Base-by-base conservation (phyloP, 2,888 invertebrate genomes). In the Sphecodes monilicornis region DNA sequence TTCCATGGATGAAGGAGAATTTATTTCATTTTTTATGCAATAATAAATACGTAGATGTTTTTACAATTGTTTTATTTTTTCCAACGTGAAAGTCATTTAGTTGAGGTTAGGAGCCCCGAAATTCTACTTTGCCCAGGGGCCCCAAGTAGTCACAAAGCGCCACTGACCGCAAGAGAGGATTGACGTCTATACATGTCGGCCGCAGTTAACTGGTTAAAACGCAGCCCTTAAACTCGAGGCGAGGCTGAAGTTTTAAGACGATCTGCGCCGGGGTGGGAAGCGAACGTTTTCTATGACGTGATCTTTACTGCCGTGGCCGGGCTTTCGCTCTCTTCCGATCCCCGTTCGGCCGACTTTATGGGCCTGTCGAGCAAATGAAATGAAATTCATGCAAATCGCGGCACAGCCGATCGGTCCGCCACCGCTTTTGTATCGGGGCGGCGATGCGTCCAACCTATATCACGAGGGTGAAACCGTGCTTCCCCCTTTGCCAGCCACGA, bases 361-460 rank as follows among this genome's bases (percentile, higher is more conserved):
- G 90, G 89, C 87, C 88, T 88, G 89, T 89, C 88, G 90, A 89
- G 90, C 91, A 92, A 93, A 91, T 91, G 90, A 92, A 93, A 93
- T 93, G 93, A 93, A 93, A 93, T 93, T 92, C 92, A 93, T 93
- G 93, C 91, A 93, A 93, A 93, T 93, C 92, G 87, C 80, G 85
- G 83, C 86, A 50, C 64, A 41, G 74, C 69, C 80, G 82, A 76
- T 54, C 80, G 78, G 81, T 78, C 83, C 77, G 78, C 85, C 88
- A 82, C 84, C 88, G 90, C 92, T 93, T 93, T 93, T 93, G 93
- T 93, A 91, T 91, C 86, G 91, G 87, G 90, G 91, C 89, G 92
- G 88, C 88, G 93, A 93, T 93, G 92, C 93, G 91, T 92, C 87
- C 91, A 92, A 91, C 90, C 88, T 90, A 89, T 88, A 89, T 89